Base-by-base conservation (phyloP, 2,797 vertebrate species). In the Champsocephalus gunnari region DNA sequence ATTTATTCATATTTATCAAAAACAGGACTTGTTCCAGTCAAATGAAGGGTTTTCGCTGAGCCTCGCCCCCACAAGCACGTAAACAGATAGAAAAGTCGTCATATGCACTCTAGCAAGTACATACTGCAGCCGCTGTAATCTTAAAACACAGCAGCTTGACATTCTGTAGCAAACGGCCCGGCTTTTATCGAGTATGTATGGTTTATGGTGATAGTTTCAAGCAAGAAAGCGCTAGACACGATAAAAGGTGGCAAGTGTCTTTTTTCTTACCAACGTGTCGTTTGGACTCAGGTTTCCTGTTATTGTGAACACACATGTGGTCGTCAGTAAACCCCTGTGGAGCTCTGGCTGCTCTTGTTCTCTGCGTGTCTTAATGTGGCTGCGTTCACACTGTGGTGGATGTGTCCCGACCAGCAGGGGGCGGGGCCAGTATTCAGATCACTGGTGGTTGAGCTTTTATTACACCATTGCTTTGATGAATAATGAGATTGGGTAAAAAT, bases 1-100 rank as follows among this genome's bases (percentile, higher is more conserved):
- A 53, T 69, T 83, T 87, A 89, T 89, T 84, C 73, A 72, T 84
- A 85, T 85, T 89, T 88, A 85, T 88, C 66, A n/a, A 21, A 76
- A 66, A 63, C 54, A 3, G 17, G 57, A 51, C 60, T 32, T n/a
- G 61, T 45, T 56, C 44, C 24, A 5, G 56, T 58, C 13, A 49
- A 43, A 73, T 82, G 67, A 80, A 80, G 77, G 14, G 1, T 75
- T 41, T 56, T 38, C 21, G 7, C 28, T 21, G 64, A 65, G 63
- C 53, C 47, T 9, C 51, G 6, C 51, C 28, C 34, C 5, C 10
- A n/a, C 44, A 3, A 44, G 7, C 4, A 9, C 24, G 16, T 41
- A 38, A 38, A 38, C 10, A 56, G 13, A 34, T 14, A 56, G 54
- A 55, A 28, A 6, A 32, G 13, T 56, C 13, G 9, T 9, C 8